Evolutionary conservation across 2,888 invertebrate species (phyloP).

Genomic region (Ornithoptera priamus): DNA sequence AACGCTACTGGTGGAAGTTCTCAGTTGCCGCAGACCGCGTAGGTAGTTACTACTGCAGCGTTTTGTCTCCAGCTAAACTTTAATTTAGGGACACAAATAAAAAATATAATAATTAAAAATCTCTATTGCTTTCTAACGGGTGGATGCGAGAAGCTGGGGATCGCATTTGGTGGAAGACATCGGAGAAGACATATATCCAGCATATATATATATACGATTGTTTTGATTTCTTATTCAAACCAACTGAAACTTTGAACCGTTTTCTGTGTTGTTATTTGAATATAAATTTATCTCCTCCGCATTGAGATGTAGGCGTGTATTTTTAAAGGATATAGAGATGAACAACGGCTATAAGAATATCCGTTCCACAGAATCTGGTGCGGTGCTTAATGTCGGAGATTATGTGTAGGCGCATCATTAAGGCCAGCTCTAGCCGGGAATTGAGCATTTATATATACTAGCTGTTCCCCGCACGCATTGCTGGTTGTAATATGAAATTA

Average conservation of each 20-base stretch:
- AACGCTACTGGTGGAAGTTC: neutral
- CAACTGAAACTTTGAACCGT: neutral
- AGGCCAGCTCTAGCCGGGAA: neutral
- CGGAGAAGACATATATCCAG: too few species aligned
- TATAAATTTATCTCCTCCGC: neutral
- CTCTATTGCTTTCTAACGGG: too few species aligned
- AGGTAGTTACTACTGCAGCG: too few species aligned
- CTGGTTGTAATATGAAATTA: too few species aligned
- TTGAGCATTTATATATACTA: conserved; percentile 6
- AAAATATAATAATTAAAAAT: too few species aligned
- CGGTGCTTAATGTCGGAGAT: conserved; percentile 4
- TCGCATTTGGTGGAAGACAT: too few species aligned
- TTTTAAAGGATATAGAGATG: conserved; percentile 16
- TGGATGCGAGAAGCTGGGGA: too few species aligned
- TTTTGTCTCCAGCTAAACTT: too few species aligned
- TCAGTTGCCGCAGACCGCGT: too few species aligned
- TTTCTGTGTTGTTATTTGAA: neutral
- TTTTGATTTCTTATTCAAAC: neutral
- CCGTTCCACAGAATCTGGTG: conserved; percentile 19
- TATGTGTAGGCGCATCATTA: conserved; percentile 11
- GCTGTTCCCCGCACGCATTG: too few species aligned
- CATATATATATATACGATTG: too few species aligned
- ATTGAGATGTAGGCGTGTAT: conserved; percentile 8
- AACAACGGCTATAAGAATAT: conserved; percentile 6
- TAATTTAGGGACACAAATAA: too few species aligned